These are phyloP conservation scores for Parauchenoglanis punctatus DNA, from an alignment of 2,797 vertebrate genomes.

Conservation along the genomic window DNA sequence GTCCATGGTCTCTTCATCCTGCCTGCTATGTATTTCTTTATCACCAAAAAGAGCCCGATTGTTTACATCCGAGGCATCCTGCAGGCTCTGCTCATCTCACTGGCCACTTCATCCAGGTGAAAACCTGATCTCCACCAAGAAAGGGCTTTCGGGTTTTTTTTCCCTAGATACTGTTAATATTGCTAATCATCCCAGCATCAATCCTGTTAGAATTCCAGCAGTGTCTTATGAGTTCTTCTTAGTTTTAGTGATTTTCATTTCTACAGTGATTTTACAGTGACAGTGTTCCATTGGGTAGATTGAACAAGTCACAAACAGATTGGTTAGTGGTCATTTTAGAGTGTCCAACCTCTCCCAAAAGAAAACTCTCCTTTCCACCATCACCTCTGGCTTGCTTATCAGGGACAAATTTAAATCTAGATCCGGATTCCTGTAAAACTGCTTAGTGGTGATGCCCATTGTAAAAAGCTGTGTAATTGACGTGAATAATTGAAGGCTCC, in stretches of 20 bases:
- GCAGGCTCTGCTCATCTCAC: constrained; percentile 93
- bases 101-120: constrained; percentile 97
- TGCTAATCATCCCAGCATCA: background rate
- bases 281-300: background rate
- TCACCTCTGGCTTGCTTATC: background rate
- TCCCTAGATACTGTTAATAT: background rate
- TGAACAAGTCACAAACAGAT: background rate
- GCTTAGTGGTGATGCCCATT: background rate
- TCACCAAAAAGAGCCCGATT: constrained; percentile 97
- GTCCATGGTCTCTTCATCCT: constrained; percentile 94
- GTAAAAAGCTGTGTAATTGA: background rate
- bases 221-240: background rate
- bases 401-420: background rate
- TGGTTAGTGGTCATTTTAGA: background rate
- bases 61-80: constrained; percentile 96
- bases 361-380: background rate
- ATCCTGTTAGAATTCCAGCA: too few species aligned
- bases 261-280: background rate
- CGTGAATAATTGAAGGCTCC: background rate
- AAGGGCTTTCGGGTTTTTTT: background rate
- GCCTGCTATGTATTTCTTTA: constrained; percentile 94
- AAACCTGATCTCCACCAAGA: background rate
- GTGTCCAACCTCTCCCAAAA: background rate
- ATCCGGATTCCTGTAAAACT: background rate
- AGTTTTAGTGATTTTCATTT: background rate